phyloP scores from a whole-genome alignment of 2,113 vertebrate species.

The Tapirus terrestris region DNA sequence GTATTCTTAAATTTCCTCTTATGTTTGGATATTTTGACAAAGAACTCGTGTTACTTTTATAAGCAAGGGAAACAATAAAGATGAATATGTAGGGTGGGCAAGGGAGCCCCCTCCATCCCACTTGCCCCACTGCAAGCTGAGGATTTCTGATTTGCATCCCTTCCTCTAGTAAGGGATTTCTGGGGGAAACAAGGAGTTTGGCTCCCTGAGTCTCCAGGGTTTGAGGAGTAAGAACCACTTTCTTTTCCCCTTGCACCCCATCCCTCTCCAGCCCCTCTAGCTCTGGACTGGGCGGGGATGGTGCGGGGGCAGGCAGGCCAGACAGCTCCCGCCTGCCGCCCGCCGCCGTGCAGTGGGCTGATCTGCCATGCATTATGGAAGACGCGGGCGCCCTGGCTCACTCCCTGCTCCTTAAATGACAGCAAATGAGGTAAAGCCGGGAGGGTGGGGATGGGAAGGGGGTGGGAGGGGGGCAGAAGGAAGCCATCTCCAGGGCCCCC shows the following conservation, averaged over 20 bases:
- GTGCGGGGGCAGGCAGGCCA: background rate
- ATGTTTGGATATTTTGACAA: background rate
- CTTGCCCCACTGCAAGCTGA: background rate
- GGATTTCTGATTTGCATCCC: background rate
- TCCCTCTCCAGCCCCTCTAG: background rate
- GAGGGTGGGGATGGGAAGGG: constrained; percentile 80
- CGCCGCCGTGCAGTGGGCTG: background rate
- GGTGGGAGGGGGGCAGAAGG: constrained; percentile 57
- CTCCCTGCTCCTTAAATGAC: constrained; percentile 79
- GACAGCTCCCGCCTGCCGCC: constrained; percentile 17
- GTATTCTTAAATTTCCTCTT: background rate
- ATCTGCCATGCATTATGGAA: constrained; percentile 77
- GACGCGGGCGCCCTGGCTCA: constrained; percentile 63
- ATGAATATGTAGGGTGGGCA: background rate
- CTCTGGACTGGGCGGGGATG: background rate
- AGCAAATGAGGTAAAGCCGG: constrained; percentile 84
- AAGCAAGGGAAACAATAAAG: background rate
- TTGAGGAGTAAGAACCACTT: background rate
- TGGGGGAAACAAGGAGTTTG: background rate
- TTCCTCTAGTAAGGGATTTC: background rate
- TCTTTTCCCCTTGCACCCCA: background rate
- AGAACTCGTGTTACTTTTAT: background rate
- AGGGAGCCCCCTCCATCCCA: background rate
- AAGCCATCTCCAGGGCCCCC: constrained; percentile 67
- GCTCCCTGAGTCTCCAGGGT: background rate